phyloP scores from a whole-genome alignment of 1,140 invertebrate species.

The Scaptomyza montana region DNA sequence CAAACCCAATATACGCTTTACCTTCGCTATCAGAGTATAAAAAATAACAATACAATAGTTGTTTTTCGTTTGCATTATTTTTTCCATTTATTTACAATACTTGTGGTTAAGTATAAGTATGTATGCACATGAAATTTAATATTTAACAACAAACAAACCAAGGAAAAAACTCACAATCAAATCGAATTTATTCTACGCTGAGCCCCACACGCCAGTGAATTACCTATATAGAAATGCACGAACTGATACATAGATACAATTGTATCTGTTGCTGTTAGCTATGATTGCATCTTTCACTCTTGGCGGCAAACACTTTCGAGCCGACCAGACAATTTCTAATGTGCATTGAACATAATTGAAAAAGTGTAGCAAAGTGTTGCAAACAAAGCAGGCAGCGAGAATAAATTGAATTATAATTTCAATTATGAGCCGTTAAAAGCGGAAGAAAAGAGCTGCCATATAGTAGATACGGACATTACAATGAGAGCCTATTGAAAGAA shows the following conservation, averaged over 20 bases:
- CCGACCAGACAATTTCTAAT: conserved; percentile 61
- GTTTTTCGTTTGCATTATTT: conserved; percentile 17
- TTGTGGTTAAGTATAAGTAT: conserved; percentile 31
- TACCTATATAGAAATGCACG: conserved; percentile 1
- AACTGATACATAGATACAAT: conserved; percentile 18
- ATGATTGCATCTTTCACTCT: conserved; percentile 61
- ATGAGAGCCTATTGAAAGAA: conserved; percentile 64
- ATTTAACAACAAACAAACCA: conserved; percentile 39
- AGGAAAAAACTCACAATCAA: conserved; percentile 48
- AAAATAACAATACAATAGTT: conserved; percentile 37
- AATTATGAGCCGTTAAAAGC: conserved; percentile 80
- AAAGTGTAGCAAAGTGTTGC: conserved; percentile 65
- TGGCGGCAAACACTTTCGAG: conserved; percentile 41
- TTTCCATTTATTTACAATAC: conserved; percentile 48
- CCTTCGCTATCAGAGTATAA: no score
- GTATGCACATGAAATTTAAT: conserved; percentile 49
- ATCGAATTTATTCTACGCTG: conserved; percentile 67
- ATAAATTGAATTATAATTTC: conserved; percentile 80
- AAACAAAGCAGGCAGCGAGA: conserved; percentile 34
- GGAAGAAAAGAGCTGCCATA: conserved; percentile 66
- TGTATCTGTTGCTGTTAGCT: conserved; percentile 39
- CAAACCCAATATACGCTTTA: no score
- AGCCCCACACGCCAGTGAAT: conserved; percentile 52
- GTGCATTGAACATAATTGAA: conserved; percentile 71
- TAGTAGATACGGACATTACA: conserved; percentile 32